phyloP scores from a whole-genome alignment of 2,888 invertebrate genomes.

The Pachycephus smyrnensis region DNA sequence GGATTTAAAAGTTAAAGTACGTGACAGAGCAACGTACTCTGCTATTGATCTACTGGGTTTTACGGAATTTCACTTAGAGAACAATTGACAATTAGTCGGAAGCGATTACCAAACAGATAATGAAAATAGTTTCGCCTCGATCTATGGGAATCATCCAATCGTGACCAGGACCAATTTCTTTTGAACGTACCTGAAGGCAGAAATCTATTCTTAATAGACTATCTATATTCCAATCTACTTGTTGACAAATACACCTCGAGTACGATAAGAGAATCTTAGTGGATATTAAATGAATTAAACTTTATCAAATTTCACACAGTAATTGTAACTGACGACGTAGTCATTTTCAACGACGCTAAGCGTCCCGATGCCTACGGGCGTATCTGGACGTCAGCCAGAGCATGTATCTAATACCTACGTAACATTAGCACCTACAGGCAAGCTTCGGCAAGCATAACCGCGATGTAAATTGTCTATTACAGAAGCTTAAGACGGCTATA shows the following conservation, averaged over 20 bases:
- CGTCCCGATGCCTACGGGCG: background rate
- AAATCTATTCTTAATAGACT: background rate
- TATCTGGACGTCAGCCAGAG: background rate
- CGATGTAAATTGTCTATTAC: background rate
- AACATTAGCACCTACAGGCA: background rate
- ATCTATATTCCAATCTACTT: background rate
- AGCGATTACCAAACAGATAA: background rate
- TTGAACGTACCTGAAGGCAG: background rate
- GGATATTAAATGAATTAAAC: background rate
- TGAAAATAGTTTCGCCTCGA: background rate
- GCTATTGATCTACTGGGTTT: background rate
- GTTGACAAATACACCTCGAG: background rate
- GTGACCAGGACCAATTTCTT: background rate
- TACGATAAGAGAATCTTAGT: background rate
- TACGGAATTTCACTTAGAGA: background rate
- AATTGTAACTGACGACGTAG: background rate
- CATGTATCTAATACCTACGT: background rate
- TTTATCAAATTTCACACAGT: background rate
- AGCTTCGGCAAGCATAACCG: background rate
- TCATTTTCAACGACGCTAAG: background rate
- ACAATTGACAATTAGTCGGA: background rate
- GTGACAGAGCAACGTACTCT: background rate
- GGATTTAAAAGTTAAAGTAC: background rate
- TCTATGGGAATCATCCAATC: background rate
- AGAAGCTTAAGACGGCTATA: background rate